Percentiles rank a stretch among this genome's conserved stretches.
These are phyloP conservation scores for Aphidius ervi DNA, from an alignment of 1,140 invertebrate species.

Conservation along the genomic window DNA sequence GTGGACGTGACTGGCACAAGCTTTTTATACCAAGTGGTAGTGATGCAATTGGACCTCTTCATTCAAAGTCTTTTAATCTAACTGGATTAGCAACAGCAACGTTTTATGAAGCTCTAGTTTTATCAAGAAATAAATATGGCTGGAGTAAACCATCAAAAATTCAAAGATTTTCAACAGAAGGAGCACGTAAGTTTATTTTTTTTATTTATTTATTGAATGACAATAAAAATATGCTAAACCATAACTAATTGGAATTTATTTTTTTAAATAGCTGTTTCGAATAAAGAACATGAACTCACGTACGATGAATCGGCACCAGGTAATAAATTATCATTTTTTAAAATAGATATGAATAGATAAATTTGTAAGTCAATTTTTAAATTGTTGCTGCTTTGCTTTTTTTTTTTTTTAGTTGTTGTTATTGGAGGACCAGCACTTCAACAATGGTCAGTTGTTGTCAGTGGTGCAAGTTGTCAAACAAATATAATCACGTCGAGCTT, in stretches of 20 bases:
- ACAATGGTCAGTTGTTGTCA: not conserved
- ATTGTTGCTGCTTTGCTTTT: not conserved
- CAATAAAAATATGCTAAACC: constrained; percentile 2
- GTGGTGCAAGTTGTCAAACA: not conserved
- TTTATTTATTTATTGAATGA: constrained; percentile 14
- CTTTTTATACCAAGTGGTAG: constrained; percentile 64
- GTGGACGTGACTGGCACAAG: constrained; percentile 60
- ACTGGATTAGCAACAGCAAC: constrained; percentile 62
- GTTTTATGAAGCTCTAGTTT: constrained; percentile 66
- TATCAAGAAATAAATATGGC: constrained; percentile 68
- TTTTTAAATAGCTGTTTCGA: not conserved
- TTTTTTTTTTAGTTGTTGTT: constrained; percentile 7
- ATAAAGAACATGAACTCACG: constrained; percentile 17
- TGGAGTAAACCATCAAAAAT: constrained; percentile 64
- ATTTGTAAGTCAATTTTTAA: constrained; percentile 1
- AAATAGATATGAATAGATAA: not conserved
- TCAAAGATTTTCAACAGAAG: constrained; percentile 63
- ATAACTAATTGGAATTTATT: not conserved
- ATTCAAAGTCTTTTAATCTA: constrained; percentile 64
- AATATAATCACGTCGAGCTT: constrained; percentile 6
- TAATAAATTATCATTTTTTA: constrained; percentile 11
- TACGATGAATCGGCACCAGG: constrained; percentile 19
- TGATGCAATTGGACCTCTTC: constrained; percentile 57
- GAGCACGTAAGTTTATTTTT: constrained; percentile 52
- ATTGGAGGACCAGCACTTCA: constrained; percentile 7